Conservation (phyloP, 1,140 invertebrate species). For the Lepeophtheirus salmonis region DNA sequence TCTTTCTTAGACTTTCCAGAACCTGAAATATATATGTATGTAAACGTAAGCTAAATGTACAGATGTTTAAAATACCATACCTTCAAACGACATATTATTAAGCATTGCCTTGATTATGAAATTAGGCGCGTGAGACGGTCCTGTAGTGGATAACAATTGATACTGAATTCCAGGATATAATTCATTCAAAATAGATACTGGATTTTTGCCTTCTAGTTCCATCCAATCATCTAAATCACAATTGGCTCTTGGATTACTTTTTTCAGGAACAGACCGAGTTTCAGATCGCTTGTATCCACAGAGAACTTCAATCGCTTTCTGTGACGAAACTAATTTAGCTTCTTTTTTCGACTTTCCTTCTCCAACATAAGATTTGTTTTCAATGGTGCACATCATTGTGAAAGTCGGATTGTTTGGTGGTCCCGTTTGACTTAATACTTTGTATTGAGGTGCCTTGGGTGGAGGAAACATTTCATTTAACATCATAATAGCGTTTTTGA, state of each 20-base stretch:
- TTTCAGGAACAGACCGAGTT: conserved; percentile 7
- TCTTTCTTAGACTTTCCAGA: conserved; percentile 16
- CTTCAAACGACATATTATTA: conserved; percentile 15
- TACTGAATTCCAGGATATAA: conserved; percentile 16
- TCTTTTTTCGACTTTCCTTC: conserved; percentile 18
- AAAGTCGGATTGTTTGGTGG: conserved; percentile 17
- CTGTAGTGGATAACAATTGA: conserved; percentile 4
- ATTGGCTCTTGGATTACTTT: conserved; percentile 12
- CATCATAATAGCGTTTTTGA: conserved; percentile 17
- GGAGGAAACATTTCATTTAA: conserved; percentile 18
- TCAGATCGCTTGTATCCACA: neutral
- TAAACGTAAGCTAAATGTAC: too few species aligned
- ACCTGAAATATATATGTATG: too few species aligned
- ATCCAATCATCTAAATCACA: conserved; percentile 17
- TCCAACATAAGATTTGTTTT: conserved; percentile 1
- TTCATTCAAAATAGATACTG: conserved; percentile 14
- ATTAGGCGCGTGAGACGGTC: conserved; percentile 10
- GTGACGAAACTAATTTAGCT: conserved; percentile 10
- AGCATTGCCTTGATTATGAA: conserved; percentile 13
- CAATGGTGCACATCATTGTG: conserved; percentile 13
- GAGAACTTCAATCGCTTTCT: conserved; percentile 11
- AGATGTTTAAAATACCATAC: neutral
- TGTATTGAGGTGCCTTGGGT: conserved; percentile 13
- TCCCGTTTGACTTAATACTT: conserved; percentile 12
- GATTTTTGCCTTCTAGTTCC: conserved; percentile 17